phyloP scores from a whole-genome alignment of 2,888 invertebrate genomes.

The Pyrocoelia pectoralis region DNA sequence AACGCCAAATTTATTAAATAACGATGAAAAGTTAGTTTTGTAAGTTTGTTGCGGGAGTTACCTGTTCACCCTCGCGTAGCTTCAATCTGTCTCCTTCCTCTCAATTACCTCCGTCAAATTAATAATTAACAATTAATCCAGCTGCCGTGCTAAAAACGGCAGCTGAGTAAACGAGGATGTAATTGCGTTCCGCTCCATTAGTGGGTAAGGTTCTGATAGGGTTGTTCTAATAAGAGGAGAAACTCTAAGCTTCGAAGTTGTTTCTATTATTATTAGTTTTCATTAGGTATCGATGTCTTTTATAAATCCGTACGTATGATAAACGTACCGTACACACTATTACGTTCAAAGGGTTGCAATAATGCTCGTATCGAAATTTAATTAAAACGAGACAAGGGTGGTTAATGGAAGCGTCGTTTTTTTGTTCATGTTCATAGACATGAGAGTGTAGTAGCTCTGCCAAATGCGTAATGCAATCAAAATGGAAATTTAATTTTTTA shows the following conservation, averaged over 20 bases:
- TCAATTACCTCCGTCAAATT: conserved; percentile 55
- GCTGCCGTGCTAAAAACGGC: conserved; percentile 51
- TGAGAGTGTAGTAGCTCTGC: background rate
- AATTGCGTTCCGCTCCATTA: conserved; percentile 50
- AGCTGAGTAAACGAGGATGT: conserved; percentile 55
- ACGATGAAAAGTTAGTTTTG: conserved; percentile 11
- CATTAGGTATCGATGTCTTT: background rate
- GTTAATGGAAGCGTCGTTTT: background rate
- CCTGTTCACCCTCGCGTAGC: conserved; percentile 19
- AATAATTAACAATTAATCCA: conserved; percentile 59
- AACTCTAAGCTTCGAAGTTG: conserved; percentile 25
- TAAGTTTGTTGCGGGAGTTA: conserved; percentile 1
- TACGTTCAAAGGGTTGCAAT: conserved; percentile 13
- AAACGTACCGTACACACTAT: background rate
- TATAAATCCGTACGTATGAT: background rate
- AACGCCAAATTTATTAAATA: conserved; percentile 17
- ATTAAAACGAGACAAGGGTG: conserved; percentile 14
- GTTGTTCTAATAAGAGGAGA: conserved; percentile 27
- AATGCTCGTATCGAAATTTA: conserved; percentile 14
- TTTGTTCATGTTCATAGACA: background rate
- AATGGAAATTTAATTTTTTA: background rate
- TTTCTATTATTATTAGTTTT: conserved; percentile 11
- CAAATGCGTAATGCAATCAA: conserved; percentile 1
- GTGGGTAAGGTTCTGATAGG: conserved; percentile 17
- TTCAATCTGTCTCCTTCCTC: conserved; percentile 49